A percentile compares a stretch with the other conserved stretches of the same genome.
Conservation (phyloP, 1,140 invertebrate species). For the Eupristina koningsbergeri region DNA sequence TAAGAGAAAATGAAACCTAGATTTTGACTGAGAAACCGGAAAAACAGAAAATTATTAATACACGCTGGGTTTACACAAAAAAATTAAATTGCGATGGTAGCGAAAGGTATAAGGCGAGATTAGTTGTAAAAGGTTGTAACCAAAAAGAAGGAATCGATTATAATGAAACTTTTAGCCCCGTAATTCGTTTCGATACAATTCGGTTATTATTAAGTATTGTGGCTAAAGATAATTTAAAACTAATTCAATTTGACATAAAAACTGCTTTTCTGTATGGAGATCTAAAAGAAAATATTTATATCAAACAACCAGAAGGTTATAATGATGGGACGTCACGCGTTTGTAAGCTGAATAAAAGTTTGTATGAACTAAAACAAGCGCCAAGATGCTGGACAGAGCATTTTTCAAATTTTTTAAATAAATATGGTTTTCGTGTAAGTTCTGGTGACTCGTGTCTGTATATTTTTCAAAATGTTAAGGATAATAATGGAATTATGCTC, state of each 20-base stretch:
- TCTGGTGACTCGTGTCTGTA: constrained; percentile 17
- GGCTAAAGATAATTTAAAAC: constrained; percentile 49
- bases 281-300: constrained; percentile 62
- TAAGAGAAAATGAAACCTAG: constrained; percentile 52
- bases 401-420: constrained; percentile 22
- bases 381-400: constrained; percentile 51
- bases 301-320: constrained; percentile 62
- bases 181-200: constrained; percentile 29
- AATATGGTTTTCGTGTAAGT: constrained; percentile 11
- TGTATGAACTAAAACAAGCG: constrained; percentile 59
- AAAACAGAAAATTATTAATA: constrained; percentile 46
- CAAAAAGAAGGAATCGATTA: constrained; percentile 48
- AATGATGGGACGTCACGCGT: constrained; percentile 42
- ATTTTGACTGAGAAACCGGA: constrained; percentile 43
- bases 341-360: constrained; percentile 52
- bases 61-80: constrained; percentile 54
- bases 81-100: constrained; percentile 41
- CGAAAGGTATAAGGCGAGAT: constrained; percentile 34
- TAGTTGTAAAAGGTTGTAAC: constrained; percentile 28
- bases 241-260: constrained; percentile 60
- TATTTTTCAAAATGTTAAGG: background rate
- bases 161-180: constrained; percentile 24
- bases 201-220: constrained; percentile 2
- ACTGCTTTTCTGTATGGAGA: constrained; percentile 62
- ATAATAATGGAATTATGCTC: background rate